These are phyloP conservation scores for Tragelaphus eurycerus DNA, from an alignment of 2,797 vertebrate species.

Conservation along the genomic window DNA sequence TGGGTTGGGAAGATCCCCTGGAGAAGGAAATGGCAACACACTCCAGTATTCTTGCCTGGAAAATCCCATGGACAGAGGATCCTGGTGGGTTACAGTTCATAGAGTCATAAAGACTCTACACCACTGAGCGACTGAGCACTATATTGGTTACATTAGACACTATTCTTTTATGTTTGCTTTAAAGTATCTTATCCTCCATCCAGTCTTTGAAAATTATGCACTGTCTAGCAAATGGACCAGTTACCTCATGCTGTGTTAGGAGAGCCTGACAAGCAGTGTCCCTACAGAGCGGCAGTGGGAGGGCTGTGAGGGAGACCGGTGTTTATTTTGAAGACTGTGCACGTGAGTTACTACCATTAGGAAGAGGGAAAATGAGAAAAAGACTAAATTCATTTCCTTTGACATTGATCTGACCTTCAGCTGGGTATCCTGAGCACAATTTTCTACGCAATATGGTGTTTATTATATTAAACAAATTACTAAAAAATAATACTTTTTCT, in stretches of 20 bases:
- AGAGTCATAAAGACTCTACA: background rate
- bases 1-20: background rate
- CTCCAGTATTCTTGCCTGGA: background rate
- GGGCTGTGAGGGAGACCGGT: background rate
- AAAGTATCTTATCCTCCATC: background rate
- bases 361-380: background rate
- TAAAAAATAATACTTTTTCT: background rate
- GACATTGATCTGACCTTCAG: background rate
- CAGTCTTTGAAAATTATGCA: background rate
- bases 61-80: background rate
- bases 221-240: background rate
- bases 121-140: background rate
- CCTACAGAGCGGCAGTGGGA: background rate
- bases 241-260: background rate
- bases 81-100: background rate
- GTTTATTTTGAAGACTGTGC: background rate
- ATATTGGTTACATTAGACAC: background rate
- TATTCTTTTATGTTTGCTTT: background rate
- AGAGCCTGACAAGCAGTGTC: fast-evolving
- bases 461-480: background rate
- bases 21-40: background rate
- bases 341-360: background rate
- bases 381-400: background rate
- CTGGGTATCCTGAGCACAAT: background rate
- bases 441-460: background rate